Evolutionary conservation across 2,888 invertebrate species (phyloP).

Genomic region (Cephus rjabovi): DNA sequence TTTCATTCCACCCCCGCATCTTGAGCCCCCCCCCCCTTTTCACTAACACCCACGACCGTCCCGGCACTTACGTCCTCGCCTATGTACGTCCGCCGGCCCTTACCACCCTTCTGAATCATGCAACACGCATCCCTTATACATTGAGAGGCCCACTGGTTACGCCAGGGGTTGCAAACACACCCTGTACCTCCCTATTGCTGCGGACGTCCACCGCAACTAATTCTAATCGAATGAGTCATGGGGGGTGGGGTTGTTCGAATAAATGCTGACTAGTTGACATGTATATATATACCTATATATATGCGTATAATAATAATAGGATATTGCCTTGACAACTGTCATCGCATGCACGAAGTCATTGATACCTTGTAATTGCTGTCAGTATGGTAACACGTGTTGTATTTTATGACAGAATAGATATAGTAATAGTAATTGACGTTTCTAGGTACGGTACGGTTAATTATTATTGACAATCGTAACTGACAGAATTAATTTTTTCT

Average conservation of each 20-base stretch:
- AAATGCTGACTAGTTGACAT: neutral
- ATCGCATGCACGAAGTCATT: neutral
- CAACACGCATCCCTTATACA: slow-evolving; percentile 21
- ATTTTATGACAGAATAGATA: too few relatives aligned
- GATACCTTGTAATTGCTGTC: neutral
- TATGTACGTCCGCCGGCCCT: neutral
- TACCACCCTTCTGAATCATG: slow-evolving; percentile 43
- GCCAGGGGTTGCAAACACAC: neutral
- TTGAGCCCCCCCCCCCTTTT: neutral
- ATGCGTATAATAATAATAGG: neutral
- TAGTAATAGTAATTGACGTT: too few relatives aligned
- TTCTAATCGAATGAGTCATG: slow-evolving; percentile 39
- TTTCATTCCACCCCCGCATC: neutral
- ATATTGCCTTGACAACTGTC: neutral
- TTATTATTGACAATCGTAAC: too few relatives aligned
- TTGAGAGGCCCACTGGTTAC: slow-evolving; percentile 15
- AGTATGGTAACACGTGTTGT: neutral
- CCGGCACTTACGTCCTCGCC: neutral
- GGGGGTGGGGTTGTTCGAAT: neutral
- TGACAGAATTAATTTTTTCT: neutral
- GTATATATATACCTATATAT: too few relatives aligned
- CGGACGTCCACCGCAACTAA: slow-evolving; percentile 28
- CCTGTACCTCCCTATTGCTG: neutral
- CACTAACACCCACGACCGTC: neutral
- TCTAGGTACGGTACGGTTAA: too few relatives aligned